Evolutionary conservation across 2,888 invertebrate genomes (phyloP), one percentile per base, ranked within the genome.

Genomic region (Mechanitis mazaeus): DNA sequence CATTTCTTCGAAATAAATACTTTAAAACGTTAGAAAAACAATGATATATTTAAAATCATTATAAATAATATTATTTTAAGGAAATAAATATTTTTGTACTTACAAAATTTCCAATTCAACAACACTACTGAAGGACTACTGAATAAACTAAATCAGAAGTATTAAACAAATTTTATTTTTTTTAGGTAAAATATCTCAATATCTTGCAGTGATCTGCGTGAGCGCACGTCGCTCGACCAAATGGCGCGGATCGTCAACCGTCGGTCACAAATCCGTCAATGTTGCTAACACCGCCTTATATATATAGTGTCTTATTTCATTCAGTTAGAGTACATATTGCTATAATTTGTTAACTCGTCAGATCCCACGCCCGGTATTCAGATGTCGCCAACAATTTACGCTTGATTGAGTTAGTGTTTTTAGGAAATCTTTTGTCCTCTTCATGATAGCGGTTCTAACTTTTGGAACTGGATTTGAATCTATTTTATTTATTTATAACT

Each of bases 201-300:
- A 35, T 35, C 35, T 35, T 35, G 35, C 12, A 50, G 61, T 65
- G 59, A 66, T 63, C 66, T 59, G 66, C 65, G 64, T 65, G 61
- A 57, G 64, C 69, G 70, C 63, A 59, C 68, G 68, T 62, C 66
- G 77, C 78, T 68, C 71, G 64, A 69, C 76, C 64, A 77, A 83
- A 81, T 84, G 76, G 72, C 75, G 76, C 78, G 78, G 79, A 81
- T 81, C 77, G 79, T 74, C 77, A 80, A 75, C 77, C 75, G 74
- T 74, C 74, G 73, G 63, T 64, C 66, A 66, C 61, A 66, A 55
- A 64, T 69, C 55, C 4, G 12, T 7, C 2, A 6, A 47, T n/a
- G 20, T 20, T 20, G 20, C 20, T 20, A 20, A 20, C 20, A 20
- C 20, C 20, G 6, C 28, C 47, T 20, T 20, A n/a, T 20, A 20